Evolutionary conservation across 2,888 invertebrate genomes (phyloP), one percentile per base, ranked within the genome.

Genomic region (Drosophila lacicola): DNA sequence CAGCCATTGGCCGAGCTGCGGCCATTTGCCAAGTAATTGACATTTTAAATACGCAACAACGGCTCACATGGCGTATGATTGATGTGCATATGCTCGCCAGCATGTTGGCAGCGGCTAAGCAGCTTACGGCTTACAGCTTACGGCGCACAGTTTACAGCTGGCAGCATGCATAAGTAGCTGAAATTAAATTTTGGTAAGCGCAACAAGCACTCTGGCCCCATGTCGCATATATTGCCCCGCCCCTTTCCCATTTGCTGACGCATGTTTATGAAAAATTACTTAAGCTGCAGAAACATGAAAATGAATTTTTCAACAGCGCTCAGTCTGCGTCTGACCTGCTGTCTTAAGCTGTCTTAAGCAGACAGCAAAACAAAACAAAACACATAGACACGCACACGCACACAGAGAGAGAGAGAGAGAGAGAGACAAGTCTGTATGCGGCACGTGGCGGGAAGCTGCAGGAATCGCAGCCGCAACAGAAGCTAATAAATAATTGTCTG

Each of bases 401-500:
- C 25, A 61, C 33, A 36, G 34, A 34, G 17, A 17, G 17, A 17
- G 2, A 17, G 17, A 17, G 17, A 17, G 17, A 17, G 29, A 29
- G 29, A 29, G 29, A 29, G 29, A 29, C 29, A 29, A 8, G 29
- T 29, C 29, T 29, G 29, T 29, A 29, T 29, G 29, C 29, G 29
- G 29, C 29, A 29, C 29, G 29, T 29, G 29, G 29, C 29, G 37
- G 44, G 45, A 46, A 37, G 56, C 34, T 64, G 46, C 44, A 60
- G 29, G 64, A 70, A 74, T 71, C 70, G 74, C 58, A 78, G 66
- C 80, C 68, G 45, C 80, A 60, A 67, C 64, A 62, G 70, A 64
- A 81, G 77, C 88, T 82, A 88, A 84, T 84, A 84, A 84, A 88
- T 84, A 84, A 84, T 88, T 84, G 83, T 88, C 85, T 75, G 88